Evolutionary conservation across 1,140 invertebrate genomes (phyloP), one percentile per base, ranked within the genome.

Genomic region (Calephelis virginiensis): DNA sequence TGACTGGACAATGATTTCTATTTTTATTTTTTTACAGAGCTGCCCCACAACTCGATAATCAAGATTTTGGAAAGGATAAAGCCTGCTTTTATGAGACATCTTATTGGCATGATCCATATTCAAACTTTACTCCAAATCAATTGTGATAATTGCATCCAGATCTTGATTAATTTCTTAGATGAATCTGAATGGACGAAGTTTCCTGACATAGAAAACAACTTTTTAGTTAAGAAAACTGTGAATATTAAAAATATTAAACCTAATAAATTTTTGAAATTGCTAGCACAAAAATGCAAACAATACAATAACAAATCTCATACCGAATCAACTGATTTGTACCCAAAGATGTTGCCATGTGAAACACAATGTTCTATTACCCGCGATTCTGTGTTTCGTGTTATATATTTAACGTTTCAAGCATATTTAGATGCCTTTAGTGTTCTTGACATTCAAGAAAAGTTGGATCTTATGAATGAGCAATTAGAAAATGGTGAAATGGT

Each of bases 401-500:
- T 88, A 37, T 86, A 77, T 65, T 73, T 82, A 13, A 76, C 77
- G 61, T 69, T 89, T 13, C 70, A 81, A 46, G 80, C 84, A 10
- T 86, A 78, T 72, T 72, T 89, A 61, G 79, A 86, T 67, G 70
- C 79, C 17, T 86, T 81, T 53, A 81, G 70, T 77, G 68, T 89
- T 12, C 64, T 76, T 68, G 47, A 63, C 47, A 66, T 86, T 38
- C 77, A 82, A 76, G 74, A 83, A 63, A 83, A 71, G 13, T 74
- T 82, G 60, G 69, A 83, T 45, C 50, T 28, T 37, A 67, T 86
- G 40, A 85, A 85, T 73, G 61, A 81, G 48, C 40, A 77, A 53
- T 43, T 80, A 61, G 64, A 45, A 59, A 9, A 50, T 63, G n/a
- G 12, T 63, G 13, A 17, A 47, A 60, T 8, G 68, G 50, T 73